Conservation (phyloP, 2,113 vertebrate species). For the Erythrolamprus reginae region DNA sequence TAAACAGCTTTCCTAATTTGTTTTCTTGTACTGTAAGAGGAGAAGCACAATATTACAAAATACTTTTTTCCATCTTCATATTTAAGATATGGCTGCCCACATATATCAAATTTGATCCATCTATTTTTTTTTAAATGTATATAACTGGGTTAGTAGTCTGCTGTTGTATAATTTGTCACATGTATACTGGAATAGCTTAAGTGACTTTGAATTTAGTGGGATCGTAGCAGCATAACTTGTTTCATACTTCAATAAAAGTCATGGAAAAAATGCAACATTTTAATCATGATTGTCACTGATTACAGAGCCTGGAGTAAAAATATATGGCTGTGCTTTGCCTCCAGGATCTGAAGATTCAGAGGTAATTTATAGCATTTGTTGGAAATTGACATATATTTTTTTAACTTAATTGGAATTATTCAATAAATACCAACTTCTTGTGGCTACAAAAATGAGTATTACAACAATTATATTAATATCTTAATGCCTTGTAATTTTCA, state of each 20-base stretch:
- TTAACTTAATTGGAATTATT: neutral
- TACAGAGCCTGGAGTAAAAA: constrained; percentile 65
- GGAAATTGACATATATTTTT: neutral
- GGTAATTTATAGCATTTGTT: constrained; percentile 62
- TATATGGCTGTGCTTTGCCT: constrained; percentile 73
- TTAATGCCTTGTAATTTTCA: neutral
- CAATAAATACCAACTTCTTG: neutral
- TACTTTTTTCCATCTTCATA: neutral
- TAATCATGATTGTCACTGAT: neutral
- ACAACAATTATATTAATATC: neutral
- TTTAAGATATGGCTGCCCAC: neutral
- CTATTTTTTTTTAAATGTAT: neutral
- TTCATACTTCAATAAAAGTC: neutral
- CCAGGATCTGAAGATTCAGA: constrained; percentile 81
- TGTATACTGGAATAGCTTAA: neutral
- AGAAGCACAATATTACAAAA: neutral
- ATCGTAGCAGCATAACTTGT: neutral
- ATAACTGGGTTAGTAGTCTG: neutral
- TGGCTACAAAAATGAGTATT: neutral
- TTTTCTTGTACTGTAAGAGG: neutral
- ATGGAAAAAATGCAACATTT: neutral
- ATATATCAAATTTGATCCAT: neutral
- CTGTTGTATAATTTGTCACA: too few relatives aligned
- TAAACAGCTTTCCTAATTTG: neutral
- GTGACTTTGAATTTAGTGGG: neutral